phyloP scores from a whole-genome alignment of 2,888 invertebrate species.

The Tenthredo distinguenda region DNA sequence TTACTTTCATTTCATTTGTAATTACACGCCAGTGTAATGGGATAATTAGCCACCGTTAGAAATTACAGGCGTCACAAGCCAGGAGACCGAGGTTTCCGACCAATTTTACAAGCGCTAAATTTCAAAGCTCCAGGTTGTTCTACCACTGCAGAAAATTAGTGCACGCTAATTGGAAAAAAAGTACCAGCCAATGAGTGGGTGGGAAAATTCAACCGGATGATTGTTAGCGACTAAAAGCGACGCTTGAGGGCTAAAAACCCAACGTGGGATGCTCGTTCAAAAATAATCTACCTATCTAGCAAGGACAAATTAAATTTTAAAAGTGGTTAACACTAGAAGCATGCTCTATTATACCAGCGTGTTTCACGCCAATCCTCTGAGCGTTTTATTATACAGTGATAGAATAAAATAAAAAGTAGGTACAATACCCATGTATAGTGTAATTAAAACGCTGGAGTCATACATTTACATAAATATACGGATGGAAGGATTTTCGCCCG shows the following conservation, averaged over 20 bases:
- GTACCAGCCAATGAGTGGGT: not conserved
- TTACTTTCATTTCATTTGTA: conserved; percentile 20
- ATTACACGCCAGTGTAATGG: not conserved
- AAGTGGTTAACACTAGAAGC: conserved; percentile 3
- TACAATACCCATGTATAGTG: not conserved
- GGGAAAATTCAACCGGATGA: not conserved
- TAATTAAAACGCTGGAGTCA: not conserved
- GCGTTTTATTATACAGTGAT: not conserved
- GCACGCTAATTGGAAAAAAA: not conserved
- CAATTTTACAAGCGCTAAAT: conserved; percentile 42
- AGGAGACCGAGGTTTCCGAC: conserved; percentile 4
- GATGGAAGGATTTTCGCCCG: not conserved
- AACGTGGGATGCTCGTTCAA: not conserved
- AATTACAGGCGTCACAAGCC: conserved; percentile 18
- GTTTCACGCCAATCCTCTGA: not conserved
- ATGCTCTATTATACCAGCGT: not conserved
- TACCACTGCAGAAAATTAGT: not conserved
- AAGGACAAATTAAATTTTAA: conserved; percentile 16
- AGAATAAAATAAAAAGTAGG: not conserved
- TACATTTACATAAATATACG: not conserved
- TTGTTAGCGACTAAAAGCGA: not conserved
- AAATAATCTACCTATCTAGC: not conserved
- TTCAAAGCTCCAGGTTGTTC: conserved; percentile 22
- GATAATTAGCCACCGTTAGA: conserved; percentile 30
- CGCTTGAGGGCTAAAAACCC: not conserved